Evolutionary conservation across 1,140 invertebrate species (phyloP), one percentile per base, ranked within the genome.

Genomic region (Drosophila neocordata): DNA sequence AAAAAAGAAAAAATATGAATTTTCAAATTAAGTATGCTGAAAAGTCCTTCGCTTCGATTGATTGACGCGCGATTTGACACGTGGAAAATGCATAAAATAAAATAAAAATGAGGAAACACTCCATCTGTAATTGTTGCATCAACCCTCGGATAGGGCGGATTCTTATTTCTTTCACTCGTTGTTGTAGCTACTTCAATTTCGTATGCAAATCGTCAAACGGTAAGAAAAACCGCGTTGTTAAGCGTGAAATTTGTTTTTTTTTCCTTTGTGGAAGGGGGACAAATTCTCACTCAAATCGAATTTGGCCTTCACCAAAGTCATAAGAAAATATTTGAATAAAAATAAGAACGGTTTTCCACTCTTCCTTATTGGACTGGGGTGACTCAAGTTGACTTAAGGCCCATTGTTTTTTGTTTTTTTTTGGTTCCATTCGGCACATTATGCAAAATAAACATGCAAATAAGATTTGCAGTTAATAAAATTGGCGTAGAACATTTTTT

Each of bases 371-470:
- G 59, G 55, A 48, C 53, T 51, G 35, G 20, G 53, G 56, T 64
- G 41, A 70, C 27, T 64, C 53, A 27, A 11, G 52, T 48, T 51
- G 34, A 78, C 69, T 74, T 75, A 70, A 69, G 67, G 77, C 82
- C 51, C 59, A 48, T 74, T 79, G 87, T 83, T 88, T 48, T 48
- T 48, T 31, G 3, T 35, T 35, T 31, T 31, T 35, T 35, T 12
- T 35, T 12, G 41, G 41, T 20, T 48, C 18, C 41, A 48, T 48
- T 78, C 68, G 64, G 58, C 68, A 89, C 83, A 90, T 90, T 90
- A 90, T 90, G 88, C 83, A 84, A 90, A 90, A 87, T 90, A 80
- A 90, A 90, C 76, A 90, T 90, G 87, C 87, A 90, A 90, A 90
- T 90, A 87, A 90, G 87, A 75, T 90, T 84, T 89, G 80, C 85